A percentile compares a stretch with the other conserved stretches of the same genome.
Evolutionary conservation across 2,113 vertebrate species (phyloP).

Genomic region (Pica pica): DNA sequence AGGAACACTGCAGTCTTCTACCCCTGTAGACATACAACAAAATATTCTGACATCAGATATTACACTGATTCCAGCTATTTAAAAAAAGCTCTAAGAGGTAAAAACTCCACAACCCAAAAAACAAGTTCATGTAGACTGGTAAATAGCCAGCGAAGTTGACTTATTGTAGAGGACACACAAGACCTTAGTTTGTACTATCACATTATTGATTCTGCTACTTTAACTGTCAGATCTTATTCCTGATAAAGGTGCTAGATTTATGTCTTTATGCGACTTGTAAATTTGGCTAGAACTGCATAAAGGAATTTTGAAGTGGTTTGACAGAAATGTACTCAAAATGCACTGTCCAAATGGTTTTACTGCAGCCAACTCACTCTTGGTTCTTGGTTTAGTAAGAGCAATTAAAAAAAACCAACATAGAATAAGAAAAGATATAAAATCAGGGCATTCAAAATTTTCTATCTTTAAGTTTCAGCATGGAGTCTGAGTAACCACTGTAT

Average conservation of each 20-base stretch:
- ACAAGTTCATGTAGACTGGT: not conserved
- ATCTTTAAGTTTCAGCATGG: not conserved
- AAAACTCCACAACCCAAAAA: not conserved
- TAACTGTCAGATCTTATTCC: not conserved
- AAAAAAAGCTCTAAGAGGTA: not conserved
- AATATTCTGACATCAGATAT: not conserved
- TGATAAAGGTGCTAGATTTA: not conserved
- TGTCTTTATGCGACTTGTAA: not conserved
- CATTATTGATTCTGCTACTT: not conserved
- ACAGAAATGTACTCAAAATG: not conserved
- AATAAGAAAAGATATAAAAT: not conserved
- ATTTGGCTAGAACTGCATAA: not conserved
- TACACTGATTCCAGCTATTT: not conserved
- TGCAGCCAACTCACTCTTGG: not conserved
- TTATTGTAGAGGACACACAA: not conserved
- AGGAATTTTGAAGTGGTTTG: not conserved
- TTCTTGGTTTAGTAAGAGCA: constrained; percentile 21
- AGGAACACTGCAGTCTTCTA: not conserved
- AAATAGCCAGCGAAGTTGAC: not conserved
- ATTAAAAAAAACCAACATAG: not conserved
- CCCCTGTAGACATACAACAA: not conserved
- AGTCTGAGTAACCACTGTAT: not conserved
- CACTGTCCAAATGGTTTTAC: not conserved
- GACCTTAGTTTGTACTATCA: not conserved
- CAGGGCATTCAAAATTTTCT: not conserved